Conservation (phyloP, 2,113 vertebrate genomes). For the Cavia porcellus region DNA sequence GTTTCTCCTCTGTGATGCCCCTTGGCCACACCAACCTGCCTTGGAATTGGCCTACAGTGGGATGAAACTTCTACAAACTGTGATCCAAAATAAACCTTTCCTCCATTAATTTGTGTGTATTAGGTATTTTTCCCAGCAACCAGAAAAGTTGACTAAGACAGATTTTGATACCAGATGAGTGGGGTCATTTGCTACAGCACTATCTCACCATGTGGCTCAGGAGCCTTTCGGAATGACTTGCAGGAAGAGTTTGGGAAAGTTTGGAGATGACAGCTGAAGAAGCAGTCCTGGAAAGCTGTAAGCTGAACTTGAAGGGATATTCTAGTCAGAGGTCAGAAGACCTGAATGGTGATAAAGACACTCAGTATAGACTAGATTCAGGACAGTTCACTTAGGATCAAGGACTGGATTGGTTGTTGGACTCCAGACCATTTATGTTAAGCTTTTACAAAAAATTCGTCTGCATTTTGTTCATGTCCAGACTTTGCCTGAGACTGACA, state of each 20-base stretch:
- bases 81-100: not conserved
- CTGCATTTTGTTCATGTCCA: not conserved
- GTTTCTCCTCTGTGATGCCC: not conserved
- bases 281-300: not conserved
- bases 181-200: not conserved
- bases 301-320: not conserved
- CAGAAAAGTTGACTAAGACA: not conserved
- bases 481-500: not conserved
- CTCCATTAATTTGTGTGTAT: not conserved
- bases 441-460: not conserved
- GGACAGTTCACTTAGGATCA: not conserved
- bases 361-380: not conserved
- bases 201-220: not conserved
- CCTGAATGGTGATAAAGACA: not conserved
- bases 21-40: not conserved
- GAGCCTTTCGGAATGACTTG: not conserved
- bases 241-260: not conserved
- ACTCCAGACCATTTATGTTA: not conserved
- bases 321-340: not conserved
- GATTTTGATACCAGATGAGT: not conserved
- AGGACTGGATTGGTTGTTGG: not conserved
- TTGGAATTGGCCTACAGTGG: not conserved
- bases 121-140: not conserved
- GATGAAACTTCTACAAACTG: not conserved
- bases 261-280: not conserved